phyloP scores from a whole-genome alignment of 1,140 invertebrate genomes.

The Lerema accius region DNA sequence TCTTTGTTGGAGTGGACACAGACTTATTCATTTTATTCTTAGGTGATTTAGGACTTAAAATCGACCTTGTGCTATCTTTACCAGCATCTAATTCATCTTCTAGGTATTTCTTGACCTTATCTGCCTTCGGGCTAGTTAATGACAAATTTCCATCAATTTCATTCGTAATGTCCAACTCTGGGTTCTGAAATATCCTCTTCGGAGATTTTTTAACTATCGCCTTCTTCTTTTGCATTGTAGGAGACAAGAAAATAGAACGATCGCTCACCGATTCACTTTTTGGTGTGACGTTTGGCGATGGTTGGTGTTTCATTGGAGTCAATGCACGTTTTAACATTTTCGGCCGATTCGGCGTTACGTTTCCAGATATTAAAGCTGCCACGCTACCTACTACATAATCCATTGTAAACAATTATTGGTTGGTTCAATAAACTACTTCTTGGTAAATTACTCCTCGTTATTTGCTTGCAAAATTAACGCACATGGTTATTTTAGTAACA shows the following conservation, averaged over 20 bases:
- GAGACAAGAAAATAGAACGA: conserved; percentile 72
- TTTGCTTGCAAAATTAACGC: not conserved
- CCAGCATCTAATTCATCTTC: conserved; percentile 60
- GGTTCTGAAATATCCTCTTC: conserved; percentile 76
- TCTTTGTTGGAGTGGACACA: not conserved
- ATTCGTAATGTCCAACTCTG: conserved; percentile 56
- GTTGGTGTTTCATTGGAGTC: conserved; percentile 73
- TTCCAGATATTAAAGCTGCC: conserved; percentile 70
- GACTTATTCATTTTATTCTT: conserved; percentile 43
- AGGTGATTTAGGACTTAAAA: conserved; percentile 45
- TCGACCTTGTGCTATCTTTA: conserved; percentile 9
- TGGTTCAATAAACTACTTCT: too few species aligned
- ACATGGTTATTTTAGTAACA: conserved; percentile 32
- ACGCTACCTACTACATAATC: conserved; percentile 75
- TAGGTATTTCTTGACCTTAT: conserved; percentile 74
- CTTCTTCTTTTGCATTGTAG: conserved; percentile 71
- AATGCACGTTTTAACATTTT: conserved; percentile 59
- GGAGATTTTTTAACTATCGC: conserved; percentile 75
- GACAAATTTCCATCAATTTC: conserved; percentile 46
- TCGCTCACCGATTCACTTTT: conserved; percentile 70
- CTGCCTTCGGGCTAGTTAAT: conserved; percentile 57
- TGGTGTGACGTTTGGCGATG: conserved; percentile 75
- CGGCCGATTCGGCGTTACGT: conserved; percentile 73
- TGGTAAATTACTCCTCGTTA: conserved; percentile 8
- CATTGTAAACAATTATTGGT: conserved; percentile 42